These are phyloP conservation scores for Copsychus sechellarum DNA, from an alignment of 2,113 vertebrate genomes.

Conservation along the genomic window DNA sequence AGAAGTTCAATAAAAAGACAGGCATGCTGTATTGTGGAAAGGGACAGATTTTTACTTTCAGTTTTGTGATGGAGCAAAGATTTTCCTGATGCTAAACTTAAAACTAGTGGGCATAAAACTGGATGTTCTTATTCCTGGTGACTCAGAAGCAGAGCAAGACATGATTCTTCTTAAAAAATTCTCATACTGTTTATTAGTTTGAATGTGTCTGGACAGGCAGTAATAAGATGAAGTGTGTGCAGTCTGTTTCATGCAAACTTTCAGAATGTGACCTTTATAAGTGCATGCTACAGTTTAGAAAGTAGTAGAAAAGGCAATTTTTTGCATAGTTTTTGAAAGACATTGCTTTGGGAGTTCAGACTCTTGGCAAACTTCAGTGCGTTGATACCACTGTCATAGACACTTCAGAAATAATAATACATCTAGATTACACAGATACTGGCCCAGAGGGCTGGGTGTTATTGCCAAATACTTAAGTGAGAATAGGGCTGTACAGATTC, in stretches of 20 bases:
- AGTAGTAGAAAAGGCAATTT: neutral
- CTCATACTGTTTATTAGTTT: neutral
- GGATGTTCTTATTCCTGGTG: neutral
- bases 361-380: neutral
- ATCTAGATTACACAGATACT: constrained; percentile 15
- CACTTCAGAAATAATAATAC: constrained; percentile 28
- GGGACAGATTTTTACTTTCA: neutral
- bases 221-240: neutral
- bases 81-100: constrained; percentile 17
- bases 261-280: neutral
- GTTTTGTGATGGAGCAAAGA: neutral
- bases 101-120: neutral
- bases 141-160: constrained; percentile 16
- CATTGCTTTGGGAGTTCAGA: neutral
- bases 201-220: neutral
- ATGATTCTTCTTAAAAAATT: neutral
- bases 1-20: neutral
- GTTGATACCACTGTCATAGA: neutral
- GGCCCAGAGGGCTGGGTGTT: neutral
- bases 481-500: neutral
- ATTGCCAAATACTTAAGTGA: constrained; percentile 16
- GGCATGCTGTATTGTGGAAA: neutral
- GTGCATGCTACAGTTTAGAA: neutral
- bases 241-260: neutral
- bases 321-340: neutral